These are phyloP conservation scores for Palythoa caribaeorum DNA, from an alignment of 92 coral and sea anemone genomes.

Conservation along the genomic window DNA sequence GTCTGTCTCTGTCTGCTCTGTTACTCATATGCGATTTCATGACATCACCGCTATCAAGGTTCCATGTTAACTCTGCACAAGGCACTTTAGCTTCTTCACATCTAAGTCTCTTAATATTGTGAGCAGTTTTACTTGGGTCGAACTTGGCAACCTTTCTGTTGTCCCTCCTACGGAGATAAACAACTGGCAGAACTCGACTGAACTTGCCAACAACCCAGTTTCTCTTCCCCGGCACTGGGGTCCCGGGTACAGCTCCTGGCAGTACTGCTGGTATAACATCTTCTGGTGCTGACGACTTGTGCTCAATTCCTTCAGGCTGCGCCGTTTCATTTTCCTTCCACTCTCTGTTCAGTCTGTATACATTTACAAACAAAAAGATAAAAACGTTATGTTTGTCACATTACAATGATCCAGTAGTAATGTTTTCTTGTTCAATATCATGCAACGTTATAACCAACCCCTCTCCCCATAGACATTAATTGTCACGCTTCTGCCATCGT, in stretches of 20 bases:
- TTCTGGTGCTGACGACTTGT: not conserved
- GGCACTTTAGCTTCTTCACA: constrained; percentile 52
- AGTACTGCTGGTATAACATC: constrained; percentile 37
- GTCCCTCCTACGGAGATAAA: constrained; percentile 82
- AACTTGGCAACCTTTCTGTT: constrained; percentile 82
- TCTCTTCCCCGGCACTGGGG: constrained; percentile 82
- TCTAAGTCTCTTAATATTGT: constrained; percentile 80
- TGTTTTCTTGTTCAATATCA: no score
- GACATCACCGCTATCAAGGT: constrained; percentile 49
- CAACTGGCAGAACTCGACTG: constrained; percentile 87
- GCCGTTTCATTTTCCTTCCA: not conserved
- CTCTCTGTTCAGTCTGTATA: constrained; percentile 60
- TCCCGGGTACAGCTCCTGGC: constrained; percentile 90
- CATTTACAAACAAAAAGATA: not conserved
- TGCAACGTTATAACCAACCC: no score
- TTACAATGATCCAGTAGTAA: not conserved
- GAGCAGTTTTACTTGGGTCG: constrained; percentile 95
- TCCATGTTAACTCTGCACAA: constrained; percentile 84
- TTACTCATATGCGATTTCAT: not conserved
- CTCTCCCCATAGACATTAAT: no score
- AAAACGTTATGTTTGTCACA: not conserved
- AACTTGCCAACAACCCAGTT: constrained; percentile 99
- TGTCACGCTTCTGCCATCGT: no score
- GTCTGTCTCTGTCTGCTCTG: not conserved
- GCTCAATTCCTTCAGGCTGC: not conserved